Conservation (phyloP, 2,797 vertebrate species). For the Natrix natrix region DNA sequence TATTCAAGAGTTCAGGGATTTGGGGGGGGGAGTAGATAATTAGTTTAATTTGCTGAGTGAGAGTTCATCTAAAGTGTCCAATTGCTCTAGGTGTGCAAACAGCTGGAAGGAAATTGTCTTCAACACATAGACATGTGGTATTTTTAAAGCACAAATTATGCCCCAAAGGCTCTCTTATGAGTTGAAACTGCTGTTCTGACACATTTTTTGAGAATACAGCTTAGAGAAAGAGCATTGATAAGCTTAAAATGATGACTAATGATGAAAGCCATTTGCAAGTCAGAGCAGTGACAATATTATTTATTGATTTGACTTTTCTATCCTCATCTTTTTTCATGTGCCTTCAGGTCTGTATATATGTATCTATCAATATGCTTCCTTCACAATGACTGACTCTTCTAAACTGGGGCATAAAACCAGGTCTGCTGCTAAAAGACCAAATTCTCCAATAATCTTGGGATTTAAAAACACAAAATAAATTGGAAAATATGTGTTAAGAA, state of each 20-base stretch:
- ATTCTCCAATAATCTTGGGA: background rate
- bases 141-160: conserved; percentile 8
- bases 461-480: background rate
- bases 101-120: conserved; percentile 33
- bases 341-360: background rate
- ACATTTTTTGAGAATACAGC: conserved; percentile 17
- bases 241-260: background rate
- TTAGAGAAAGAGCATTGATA: conserved; percentile 1
- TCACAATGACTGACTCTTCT: background rate
- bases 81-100: conserved; percentile 31
- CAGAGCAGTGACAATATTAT: background rate
- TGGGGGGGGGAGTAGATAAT: conserved; percentile 32
- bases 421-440: background rate
- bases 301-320: background rate
- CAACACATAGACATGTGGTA: conserved; percentile 16
- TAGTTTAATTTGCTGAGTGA: conserved; percentile 39
- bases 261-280: background rate
- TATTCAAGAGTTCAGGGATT: conserved; percentile 38
- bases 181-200: conserved; percentile 22
- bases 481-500: background rate
- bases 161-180: conserved; percentile 15
- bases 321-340: background rate
- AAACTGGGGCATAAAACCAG: background rate
- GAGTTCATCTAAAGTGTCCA: conserved; percentile 27
- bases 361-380: background rate